Conservation (phyloP, 1,140 invertebrate species). For the Hypsibius dujardini region DNA sequence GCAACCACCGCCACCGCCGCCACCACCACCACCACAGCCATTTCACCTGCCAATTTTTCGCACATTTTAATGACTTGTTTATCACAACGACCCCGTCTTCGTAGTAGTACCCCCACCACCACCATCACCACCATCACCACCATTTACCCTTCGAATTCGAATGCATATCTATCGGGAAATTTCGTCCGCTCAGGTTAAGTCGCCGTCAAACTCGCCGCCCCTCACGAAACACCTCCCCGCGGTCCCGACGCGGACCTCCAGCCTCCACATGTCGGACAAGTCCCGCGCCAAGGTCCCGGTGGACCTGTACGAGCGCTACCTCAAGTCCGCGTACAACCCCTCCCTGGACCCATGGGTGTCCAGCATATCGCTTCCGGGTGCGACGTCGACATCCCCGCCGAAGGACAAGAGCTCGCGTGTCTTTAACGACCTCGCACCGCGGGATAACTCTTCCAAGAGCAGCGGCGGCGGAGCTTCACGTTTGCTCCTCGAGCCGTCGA, state of each 20-base stretch:
- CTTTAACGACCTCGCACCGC: background rate
- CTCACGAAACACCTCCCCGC: background rate
- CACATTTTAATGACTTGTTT: too few species aligned
- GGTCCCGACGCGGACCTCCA: constrained; percentile 11
- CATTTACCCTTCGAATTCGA: background rate
- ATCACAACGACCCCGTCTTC: too few species aligned
- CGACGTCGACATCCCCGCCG: background rate
- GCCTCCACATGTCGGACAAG: background rate
- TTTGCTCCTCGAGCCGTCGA: background rate
- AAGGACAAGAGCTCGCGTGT: too few species aligned
- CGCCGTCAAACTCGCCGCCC: background rate
- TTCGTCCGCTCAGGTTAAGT: background rate
- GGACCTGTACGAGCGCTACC: constrained; percentile 8
- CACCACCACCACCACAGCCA: too few species aligned
- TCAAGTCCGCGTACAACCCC: background rate
- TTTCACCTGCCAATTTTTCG: too few species aligned
- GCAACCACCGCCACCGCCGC: too few species aligned
- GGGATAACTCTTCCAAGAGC: background rate
- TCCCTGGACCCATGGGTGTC: background rate
- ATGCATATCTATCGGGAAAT: constrained; percentile 12
- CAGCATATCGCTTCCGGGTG: background rate
- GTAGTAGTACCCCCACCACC: too few species aligned
- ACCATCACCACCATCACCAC: too few species aligned
- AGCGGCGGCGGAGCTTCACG: background rate
- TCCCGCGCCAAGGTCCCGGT: background rate